These are phyloP conservation scores for Yponomeuta malinellus DNA, from an alignment of 2,888 invertebrate genomes.

Conservation along the genomic window DNA sequence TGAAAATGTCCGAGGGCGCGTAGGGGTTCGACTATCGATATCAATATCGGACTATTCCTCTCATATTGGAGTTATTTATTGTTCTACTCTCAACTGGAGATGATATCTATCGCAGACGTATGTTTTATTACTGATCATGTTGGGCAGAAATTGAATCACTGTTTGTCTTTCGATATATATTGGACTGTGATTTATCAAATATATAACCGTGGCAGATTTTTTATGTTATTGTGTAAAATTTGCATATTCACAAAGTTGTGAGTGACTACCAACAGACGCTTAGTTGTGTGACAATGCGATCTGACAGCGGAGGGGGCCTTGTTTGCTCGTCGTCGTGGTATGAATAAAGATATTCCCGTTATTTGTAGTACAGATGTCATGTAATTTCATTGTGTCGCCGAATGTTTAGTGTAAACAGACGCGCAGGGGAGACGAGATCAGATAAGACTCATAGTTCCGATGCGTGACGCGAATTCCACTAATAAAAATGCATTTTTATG, in stretches of 20 bases:
- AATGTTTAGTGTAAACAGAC: constrained; percentile 72
- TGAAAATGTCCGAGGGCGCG: constrained; percentile 57
- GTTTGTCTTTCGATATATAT: constrained; percentile 1
- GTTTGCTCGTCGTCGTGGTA: constrained; percentile 63
- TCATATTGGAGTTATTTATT: constrained; percentile 74
- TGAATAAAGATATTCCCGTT: constrained; percentile 76
- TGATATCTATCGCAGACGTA: constrained; percentile 36
- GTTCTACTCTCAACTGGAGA: constrained; percentile 50
- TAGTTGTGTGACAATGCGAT: constrained; percentile 47
- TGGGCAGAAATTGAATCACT: constrained; percentile 10
- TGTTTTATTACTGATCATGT: constrained; percentile 20
- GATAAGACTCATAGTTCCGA: constrained; percentile 63
- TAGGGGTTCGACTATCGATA: constrained; percentile 65
- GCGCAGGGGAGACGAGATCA: constrained; percentile 59
- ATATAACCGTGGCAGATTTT: no score
- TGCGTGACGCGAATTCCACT: constrained; percentile 38
- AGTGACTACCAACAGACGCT: constrained; percentile 61
- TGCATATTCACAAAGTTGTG: neutral
- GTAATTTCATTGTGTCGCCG: constrained; percentile 74
- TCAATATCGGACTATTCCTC: constrained; percentile 66
- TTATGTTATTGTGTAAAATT: neutral
- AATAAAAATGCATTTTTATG: constrained; percentile 61
- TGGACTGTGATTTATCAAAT: neutral
- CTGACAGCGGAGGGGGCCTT: constrained; percentile 47
- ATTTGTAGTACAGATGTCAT: constrained; percentile 76